phyloP scores from a whole-genome alignment of 1,140 invertebrate species.

The Papilio glaucus region DNA sequence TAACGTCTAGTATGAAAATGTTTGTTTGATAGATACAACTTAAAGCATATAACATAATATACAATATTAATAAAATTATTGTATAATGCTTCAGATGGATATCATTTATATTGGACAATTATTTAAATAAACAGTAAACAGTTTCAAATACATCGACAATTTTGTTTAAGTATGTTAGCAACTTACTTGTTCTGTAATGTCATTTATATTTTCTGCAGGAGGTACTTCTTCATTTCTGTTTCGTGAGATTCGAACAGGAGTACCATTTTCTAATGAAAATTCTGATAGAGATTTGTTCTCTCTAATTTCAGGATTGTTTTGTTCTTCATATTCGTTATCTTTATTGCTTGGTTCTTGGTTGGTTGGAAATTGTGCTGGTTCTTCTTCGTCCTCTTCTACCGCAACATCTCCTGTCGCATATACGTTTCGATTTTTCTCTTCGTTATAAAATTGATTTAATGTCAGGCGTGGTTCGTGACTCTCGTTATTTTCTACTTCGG shows the following conservation, averaged over 20 bases:
- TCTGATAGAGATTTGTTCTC: conserved; percentile 61
- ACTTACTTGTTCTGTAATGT: conserved; percentile 35
- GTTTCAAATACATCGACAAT: not conserved
- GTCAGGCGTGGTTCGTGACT: conserved; percentile 14
- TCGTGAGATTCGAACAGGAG: conserved; percentile 8
- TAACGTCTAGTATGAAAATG: too few species aligned
- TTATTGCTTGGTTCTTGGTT: conserved; percentile 27
- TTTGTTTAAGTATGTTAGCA: not conserved
- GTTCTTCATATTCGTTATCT: conserved; percentile 28
- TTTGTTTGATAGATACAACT: too few species aligned
- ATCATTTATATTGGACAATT: too few species aligned
- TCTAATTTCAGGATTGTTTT: conserved; percentile 24
- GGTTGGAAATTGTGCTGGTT: conserved; percentile 8
- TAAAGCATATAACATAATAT: too few species aligned
- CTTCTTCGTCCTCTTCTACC: conserved; percentile 18
- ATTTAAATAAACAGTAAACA: too few species aligned
- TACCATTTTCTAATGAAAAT: conserved; percentile 59
- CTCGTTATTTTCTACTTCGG: conserved; percentile 23
- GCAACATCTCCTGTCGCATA: conserved; percentile 18
- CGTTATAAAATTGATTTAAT: conserved; percentile 32
- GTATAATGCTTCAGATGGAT: too few species aligned
- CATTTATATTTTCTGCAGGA: conserved; percentile 39
- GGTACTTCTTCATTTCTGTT: conserved; percentile 38
- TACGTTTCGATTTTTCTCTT: conserved; percentile 12
- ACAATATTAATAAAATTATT: too few species aligned